Percentiles rank a stretch among this genome's conserved stretches.
These are phyloP conservation scores for Microtus ochrogaster DNA, from an alignment of 2,113 vertebrate species.

Conservation along the genomic window DNA sequence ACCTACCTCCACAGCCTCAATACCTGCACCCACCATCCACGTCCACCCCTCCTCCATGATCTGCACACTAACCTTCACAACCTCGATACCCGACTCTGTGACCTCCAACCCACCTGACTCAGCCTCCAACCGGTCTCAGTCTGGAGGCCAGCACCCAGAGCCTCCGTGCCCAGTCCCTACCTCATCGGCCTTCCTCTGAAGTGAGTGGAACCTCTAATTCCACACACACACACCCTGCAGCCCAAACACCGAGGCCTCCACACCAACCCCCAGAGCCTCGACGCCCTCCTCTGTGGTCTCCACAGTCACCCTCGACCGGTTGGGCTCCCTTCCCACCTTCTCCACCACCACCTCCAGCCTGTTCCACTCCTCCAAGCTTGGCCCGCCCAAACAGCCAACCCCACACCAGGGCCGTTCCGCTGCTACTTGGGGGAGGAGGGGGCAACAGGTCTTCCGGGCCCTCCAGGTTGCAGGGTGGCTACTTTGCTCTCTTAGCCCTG, in stretches of 20 bases:
- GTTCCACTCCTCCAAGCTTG: neutral
- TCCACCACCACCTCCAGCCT: neutral
- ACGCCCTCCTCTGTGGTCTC: too few relatives aligned
- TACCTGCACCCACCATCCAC: neutral
- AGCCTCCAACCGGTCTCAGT: neutral
- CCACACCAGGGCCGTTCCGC: neutral
- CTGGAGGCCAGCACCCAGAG: neutral
- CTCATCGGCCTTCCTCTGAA: neutral
- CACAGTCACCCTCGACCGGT: neutral
- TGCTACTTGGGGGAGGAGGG: too few relatives aligned
- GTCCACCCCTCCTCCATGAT: neutral
- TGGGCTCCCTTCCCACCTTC: neutral
- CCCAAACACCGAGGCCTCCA: neutral
- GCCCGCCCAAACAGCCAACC: neutral
- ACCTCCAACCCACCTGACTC: neutral
- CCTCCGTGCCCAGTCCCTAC: neutral
- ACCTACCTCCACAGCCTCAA: neutral
- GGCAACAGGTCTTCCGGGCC: conserved; percentile 65
- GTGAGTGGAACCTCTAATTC: neutral
- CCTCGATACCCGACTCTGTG: neutral
- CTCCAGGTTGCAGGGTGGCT: too few relatives aligned
- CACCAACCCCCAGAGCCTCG: neutral
- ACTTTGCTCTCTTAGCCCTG: neutral
- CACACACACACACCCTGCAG: too few relatives aligned
- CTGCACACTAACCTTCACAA: neutral